Evolutionary conservation across 2,888 invertebrate genomes (phyloP).

Genomic region (Meandrusa payeni): DNA sequence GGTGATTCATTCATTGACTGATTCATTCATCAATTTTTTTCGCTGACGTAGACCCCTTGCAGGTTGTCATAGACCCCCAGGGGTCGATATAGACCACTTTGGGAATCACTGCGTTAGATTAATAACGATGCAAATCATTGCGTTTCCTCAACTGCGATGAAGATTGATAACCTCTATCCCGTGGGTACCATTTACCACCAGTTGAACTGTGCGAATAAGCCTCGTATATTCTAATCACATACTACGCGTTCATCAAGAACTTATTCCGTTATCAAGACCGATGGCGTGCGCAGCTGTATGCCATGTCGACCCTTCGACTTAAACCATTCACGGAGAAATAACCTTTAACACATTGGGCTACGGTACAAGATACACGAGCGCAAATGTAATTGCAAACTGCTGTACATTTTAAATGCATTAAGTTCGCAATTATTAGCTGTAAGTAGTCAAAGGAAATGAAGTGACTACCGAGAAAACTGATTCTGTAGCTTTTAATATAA

Average conservation of each 20-base stretch:
- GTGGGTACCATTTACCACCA: no score
- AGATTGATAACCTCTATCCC: no score
- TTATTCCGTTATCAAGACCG: constrained; percentile 13
- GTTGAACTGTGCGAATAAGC: no score
- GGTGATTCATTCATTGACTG: no score
- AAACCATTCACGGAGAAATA: background rate
- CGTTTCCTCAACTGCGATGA: no score
- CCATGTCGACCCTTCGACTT: constrained; percentile 1
- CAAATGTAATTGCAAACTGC: background rate
- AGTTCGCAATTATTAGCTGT: constrained; percentile 40
- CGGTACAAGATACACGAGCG: background rate
- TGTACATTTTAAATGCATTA: constrained; percentile 65
- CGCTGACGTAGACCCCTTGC: no score
- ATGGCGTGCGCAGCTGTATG: background rate
- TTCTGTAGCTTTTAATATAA: no score
- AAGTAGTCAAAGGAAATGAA: constrained; percentile 8
- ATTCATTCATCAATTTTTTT: no score
- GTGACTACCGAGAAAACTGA: constrained; percentile 11
- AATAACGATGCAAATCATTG: no score
- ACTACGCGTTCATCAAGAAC: constrained; percentile 4
- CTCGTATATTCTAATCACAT: constrained; percentile 4
- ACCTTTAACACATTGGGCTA: background rate
- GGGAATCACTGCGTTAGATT: no score
- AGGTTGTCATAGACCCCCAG: no score
- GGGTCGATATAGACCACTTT: no score